Base-by-base conservation (phyloP, 2,888 invertebrate genomes). In the Drosophila macrospina region DNA sequence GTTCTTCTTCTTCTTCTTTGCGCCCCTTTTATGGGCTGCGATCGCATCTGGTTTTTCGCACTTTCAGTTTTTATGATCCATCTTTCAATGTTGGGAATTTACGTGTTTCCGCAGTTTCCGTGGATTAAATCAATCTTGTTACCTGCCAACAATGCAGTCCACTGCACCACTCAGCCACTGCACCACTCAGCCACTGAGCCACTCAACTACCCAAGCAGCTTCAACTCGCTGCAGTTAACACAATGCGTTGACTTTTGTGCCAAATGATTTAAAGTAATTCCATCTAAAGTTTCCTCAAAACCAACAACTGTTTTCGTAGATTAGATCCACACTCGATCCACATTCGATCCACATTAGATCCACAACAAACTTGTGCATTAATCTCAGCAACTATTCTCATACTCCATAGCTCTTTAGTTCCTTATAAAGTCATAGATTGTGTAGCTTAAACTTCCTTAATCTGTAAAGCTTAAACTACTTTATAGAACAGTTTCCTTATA, bases 11-110 rank as follows among this genome's bases (percentile, higher is more conserved):
- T 20, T 59, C 48, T 45, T 73, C 61, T 71, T 54, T 73, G 72
- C 56, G 82, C 80, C 80, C 81, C 79, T 86, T 84, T 86, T 84
- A 81, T 79, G 85, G 70, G 66, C 64, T 47, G n/a, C 34, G 34
- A 34, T 15, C 34, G 39, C 84, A 83, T 77, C 71, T 82, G 80
- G 80, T 66, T 77, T 83, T 59, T 73, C 75, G 55, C 74, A 70
- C 63, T 61, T 48, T 67, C 47, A 32, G 47, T 41, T 28, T 63
- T 32, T 56, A 54, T 20, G 57, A 51, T 59, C 32, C 24, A 6
- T 7, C 32, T 50, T 37, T 52, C 2, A 63, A 66, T 65, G 74
- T 44, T 68, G 79, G 85, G 83, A 82, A 85, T 87, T 82, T 82
- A 87, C 85, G 74, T 52, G 47, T 66, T 52, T 42, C 36, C 52